phyloP scores from a whole-genome alignment of 1,140 invertebrate species.

The Plodia interpunctella region DNA sequence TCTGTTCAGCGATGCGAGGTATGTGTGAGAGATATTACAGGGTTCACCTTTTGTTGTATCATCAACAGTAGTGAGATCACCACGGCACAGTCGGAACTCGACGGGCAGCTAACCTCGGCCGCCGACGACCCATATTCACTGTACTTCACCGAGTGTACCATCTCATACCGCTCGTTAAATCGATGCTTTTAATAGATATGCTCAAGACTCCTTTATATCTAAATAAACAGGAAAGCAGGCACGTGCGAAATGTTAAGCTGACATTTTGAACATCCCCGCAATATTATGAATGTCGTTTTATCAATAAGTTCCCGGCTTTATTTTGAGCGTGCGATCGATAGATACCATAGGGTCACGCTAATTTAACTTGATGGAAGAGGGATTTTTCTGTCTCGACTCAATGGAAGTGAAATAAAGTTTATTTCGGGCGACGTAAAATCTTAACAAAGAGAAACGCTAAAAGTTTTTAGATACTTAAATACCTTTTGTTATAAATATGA shows the following conservation, averaged over 20 bases:
- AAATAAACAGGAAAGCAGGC: constrained; percentile 14
- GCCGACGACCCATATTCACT: constrained; percentile 56
- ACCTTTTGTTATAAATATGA: background rate
- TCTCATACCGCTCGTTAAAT: constrained; percentile 63
- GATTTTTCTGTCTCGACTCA: no score
- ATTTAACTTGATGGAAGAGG: no score
- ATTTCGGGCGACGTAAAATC: no score
- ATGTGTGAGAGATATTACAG: background rate
- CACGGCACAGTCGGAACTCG: background rate
- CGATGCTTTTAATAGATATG: constrained; percentile 66
- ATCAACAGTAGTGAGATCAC: constrained; percentile 20
- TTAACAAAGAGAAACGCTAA: no score
- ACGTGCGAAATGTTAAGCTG: constrained; percentile 28
- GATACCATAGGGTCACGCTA: background rate
- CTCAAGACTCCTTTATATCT: constrained; percentile 42
- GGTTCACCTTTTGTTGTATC: constrained; percentile 28
- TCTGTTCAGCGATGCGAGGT: constrained; percentile 6
- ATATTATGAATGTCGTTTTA: background rate
- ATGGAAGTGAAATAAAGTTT: no score
- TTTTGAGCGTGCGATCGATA: background rate
- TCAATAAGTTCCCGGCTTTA: background rate
- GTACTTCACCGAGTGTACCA: constrained; percentile 33
- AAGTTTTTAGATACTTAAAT: no score
- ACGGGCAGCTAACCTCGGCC: constrained; percentile 7
- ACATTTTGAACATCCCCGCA: constrained; percentile 19